Evolutionary conservation across 2,797 vertebrate species (phyloP).

Genomic region (Bradypus variegatus): DNA sequence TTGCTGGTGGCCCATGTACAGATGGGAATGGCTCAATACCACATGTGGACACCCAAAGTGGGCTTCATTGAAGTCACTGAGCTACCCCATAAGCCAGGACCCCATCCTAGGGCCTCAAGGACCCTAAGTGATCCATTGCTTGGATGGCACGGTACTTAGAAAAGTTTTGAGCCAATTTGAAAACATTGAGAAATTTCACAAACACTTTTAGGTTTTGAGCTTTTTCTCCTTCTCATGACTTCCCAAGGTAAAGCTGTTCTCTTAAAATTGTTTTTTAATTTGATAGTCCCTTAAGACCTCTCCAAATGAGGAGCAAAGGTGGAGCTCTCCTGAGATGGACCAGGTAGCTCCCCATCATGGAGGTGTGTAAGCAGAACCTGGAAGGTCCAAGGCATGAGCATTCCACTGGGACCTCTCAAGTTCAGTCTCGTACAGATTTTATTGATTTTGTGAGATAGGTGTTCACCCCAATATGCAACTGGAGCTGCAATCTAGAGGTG

Average conservation of each 20-base stretch:
- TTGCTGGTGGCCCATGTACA: too few species aligned
- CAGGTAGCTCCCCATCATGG: fast-evolving
- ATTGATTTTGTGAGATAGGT: not conserved
- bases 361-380: not conserved
- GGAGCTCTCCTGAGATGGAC: not conserved
- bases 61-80: not conserved
- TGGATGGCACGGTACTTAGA: not conserved
- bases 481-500: not conserved
- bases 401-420: not conserved
- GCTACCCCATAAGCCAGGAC: not conserved
- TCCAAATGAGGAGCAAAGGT: not conserved
- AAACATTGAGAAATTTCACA: not conserved
- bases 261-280: not conserved
- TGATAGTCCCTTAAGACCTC: not conserved
- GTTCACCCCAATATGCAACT: not conserved
- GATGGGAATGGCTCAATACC: not conserved
- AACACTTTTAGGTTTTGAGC: not conserved
- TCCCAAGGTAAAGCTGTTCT: not conserved
- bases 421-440: not conserved
- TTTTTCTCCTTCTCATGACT: not conserved
- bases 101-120: not conserved
- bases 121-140: not conserved
- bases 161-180: not conserved
- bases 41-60: not conserved
- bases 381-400: not conserved